These are phyloP conservation scores for Phrynosoma platyrhinos DNA, from an alignment of 2,113 vertebrate genomes.

Conservation along the genomic window DNA sequence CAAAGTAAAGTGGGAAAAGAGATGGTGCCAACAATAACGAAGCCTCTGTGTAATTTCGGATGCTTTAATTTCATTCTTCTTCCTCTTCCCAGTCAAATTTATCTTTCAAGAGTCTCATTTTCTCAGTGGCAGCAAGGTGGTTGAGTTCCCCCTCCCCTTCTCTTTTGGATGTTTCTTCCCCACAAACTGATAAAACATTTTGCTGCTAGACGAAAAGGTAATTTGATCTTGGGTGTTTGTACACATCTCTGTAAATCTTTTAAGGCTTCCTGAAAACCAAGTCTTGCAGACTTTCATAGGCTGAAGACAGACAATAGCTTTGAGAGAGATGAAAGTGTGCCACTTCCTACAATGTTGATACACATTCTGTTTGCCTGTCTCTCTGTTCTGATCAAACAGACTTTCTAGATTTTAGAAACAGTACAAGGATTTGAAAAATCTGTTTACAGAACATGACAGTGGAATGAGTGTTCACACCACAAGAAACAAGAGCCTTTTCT, in stretches of 20 bases:
- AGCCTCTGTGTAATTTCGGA: background rate
- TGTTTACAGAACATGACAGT: background rate
- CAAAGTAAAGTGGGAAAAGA: slow-evolving; percentile 14
- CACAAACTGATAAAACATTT: slow-evolving; percentile 1
- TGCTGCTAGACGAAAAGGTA: slow-evolving; percentile 10
- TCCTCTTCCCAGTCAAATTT: background rate
- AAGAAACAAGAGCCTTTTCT: background rate
- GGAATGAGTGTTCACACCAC: background rate
- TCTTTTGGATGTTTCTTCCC: background rate
- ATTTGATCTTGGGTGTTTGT: background rate
- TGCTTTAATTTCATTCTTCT: background rate
- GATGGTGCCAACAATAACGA: slow-evolving; percentile 5
- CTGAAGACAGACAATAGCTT: background rate
- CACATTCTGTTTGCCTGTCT: background rate
- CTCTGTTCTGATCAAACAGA: background rate
- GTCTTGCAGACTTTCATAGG: background rate
- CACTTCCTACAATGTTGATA: background rate
- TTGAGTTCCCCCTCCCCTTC: background rate
- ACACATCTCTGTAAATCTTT: slow-evolving; percentile 7
- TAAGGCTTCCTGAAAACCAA: background rate
- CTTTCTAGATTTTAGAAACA: background rate
- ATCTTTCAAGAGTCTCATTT: slow-evolving; percentile 14
- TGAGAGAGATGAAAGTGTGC: background rate
- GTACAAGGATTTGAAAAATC: background rate
- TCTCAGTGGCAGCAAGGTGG: background rate